Percentiles rank a stretch among this genome's conserved stretches.
These are phyloP conservation scores for Atta cephalotes DNA, from an alignment of 1,140 invertebrate genomes.

Conservation along the genomic window DNA sequence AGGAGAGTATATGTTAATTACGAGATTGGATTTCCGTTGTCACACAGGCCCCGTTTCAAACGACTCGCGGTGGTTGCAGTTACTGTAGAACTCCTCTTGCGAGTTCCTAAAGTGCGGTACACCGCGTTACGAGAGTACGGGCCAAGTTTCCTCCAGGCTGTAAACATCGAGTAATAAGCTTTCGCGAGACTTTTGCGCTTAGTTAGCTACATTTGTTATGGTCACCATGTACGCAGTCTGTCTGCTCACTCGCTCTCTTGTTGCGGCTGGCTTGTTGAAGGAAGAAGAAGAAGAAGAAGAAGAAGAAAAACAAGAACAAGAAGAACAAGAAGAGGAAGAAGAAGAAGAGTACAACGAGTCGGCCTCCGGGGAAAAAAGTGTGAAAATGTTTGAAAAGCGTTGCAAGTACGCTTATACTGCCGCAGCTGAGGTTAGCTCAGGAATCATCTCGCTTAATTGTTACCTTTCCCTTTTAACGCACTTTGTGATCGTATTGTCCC, in stretches of 20 bases:
- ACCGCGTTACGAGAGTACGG: conserved; percentile 38
- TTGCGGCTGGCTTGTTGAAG: neutral
- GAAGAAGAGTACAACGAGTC: neutral
- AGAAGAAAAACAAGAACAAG: neutral
- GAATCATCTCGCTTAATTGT: neutral
- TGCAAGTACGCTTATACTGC: neutral
- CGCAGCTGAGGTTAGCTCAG: neutral
- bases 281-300: neutral
- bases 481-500: conserved; percentile 38
- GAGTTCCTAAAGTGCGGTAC: conserved; percentile 67
- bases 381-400: conserved; percentile 43
- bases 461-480: conserved; percentile 18
- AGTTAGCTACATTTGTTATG: conserved; percentile 72
- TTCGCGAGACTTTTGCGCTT: conserved; percentile 74
- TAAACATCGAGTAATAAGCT: conserved; percentile 76
- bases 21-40: conserved; percentile 64
- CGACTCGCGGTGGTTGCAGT: conserved; percentile 51
- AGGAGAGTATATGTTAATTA: conserved; percentile 71
- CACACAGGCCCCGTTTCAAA: conserved; percentile 66
- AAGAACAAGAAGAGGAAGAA: neutral
- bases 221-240: conserved; percentile 29
- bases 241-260: neutral
- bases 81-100: conserved; percentile 62
- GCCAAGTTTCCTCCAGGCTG: conserved; percentile 69
- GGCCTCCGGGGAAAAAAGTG: conserved; percentile 27